Evolutionary conservation across 2,888 invertebrate genomes (phyloP), one percentile per base, ranked within the genome.

Genomic region (Laothoe populi): DNA sequence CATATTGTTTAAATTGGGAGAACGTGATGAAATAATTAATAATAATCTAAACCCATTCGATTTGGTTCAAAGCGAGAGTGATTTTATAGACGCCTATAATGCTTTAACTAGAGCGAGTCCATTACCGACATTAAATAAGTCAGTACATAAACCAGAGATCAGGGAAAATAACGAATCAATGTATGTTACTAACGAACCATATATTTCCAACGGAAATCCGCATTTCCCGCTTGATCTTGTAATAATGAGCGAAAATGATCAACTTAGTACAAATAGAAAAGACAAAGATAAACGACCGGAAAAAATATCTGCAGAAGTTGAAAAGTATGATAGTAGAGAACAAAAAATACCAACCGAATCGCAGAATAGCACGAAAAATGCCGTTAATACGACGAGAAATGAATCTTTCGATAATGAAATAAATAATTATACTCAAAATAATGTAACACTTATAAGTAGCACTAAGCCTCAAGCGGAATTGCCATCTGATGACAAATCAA

Each of bases 11-110:
- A 66, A 70, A 67, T 44, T 60, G 44, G 65, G 64, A 26, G 63
- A 59, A 23, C 68, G 71, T 38, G 66, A 62, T 57, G 64, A 59
- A 58, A 49, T 59, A 42, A 44, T 59, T 49, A 67, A 46, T 63
- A 61, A 67, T 59, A 81, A 79, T 70, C 66, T 72, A 57, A 75
- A 79, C 64, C 66, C 79, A 23, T 60, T 84, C 61, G 91, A 91
- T 72, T 81, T 92, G 42, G 79, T 82, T 48, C 90, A 90, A 72
- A 87, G 88, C 2, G 92, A 92, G 81, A 91, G 86, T 71, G 93
- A 92, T 72, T 92, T 92, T 70, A 92, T 92, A 57, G 86, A 90
- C 68, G 93, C 92, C 24, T 92, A 92, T 65, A 92, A 92, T 74
- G 91, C 91, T 53, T 74, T 92, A 65, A 87, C 93, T 26, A 78